A percentile compares a stretch with the other conserved stretches of the same genome.
Conservation (phyloP, 2,797 vertebrate genomes). For the Antennarius maculatus region DNA sequence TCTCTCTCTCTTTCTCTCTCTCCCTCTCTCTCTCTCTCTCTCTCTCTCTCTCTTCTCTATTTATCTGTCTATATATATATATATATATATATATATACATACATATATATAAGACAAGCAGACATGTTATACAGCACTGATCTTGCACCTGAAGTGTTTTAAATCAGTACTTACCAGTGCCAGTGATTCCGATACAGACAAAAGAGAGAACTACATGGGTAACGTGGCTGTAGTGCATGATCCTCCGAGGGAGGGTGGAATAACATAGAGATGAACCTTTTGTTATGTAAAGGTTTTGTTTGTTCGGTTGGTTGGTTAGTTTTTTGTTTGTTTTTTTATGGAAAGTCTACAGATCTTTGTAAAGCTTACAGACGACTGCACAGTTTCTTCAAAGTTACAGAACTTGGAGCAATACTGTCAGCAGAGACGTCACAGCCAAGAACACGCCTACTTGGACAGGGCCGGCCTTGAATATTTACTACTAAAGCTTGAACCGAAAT, state of each 20-base stretch:
- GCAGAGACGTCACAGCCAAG: slow-evolving; percentile 75
- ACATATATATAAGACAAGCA: slow-evolving; percentile 10
- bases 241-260: slow-evolving; percentile 52
- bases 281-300: too few relatives aligned
- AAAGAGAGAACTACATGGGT: slow-evolving; percentile 73
- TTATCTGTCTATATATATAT: too few relatives aligned
- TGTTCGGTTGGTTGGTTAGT: too few relatives aligned
- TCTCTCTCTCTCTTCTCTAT: too few relatives aligned
- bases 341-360: slow-evolving; percentile 30
- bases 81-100: too few relatives aligned
- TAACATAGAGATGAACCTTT: neutral
- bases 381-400: slow-evolving; percentile 77
- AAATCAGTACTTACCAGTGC: slow-evolving; percentile 72
- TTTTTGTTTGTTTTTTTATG: neutral
- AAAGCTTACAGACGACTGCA: slow-evolving; percentile 48
- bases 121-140: slow-evolving; percentile 1
- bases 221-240: slow-evolving; percentile 80
- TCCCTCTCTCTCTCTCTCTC: too few relatives aligned
- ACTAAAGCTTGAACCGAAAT: neutral
- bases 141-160: slow-evolving; percentile 9
- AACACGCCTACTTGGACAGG: slow-evolving; percentile 74
- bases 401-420: slow-evolving; percentile 81
- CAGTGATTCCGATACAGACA: slow-evolving; percentile 78
- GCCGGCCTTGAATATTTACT: slow-evolving; percentile 8
- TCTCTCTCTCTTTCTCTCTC: too few relatives aligned